A percentile compares a stretch with the other conserved stretches of the same genome.
phyloP scores from a whole-genome alignment of 2,888 invertebrate genomes.

The Mactromeris polynyma region DNA sequence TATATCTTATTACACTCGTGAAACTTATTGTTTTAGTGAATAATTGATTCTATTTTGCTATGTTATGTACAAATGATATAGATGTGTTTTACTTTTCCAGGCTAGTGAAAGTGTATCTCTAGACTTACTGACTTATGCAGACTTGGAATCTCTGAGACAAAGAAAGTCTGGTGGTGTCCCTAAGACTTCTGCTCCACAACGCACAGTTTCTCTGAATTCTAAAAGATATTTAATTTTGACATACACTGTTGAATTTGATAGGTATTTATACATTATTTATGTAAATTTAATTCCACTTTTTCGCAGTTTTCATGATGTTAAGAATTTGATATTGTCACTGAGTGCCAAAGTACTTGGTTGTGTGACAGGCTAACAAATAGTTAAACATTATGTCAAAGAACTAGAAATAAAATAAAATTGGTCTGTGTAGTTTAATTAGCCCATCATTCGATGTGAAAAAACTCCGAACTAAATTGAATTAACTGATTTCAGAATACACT shows the following conservation, averaged over 20 bases:
- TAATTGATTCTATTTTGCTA: not conserved
- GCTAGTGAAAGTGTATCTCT: constrained; percentile 85
- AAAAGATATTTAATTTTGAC: constrained; percentile 87
- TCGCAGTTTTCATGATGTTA: too few relatives aligned
- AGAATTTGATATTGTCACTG: too few relatives aligned
- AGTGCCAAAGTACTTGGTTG: too few relatives aligned
- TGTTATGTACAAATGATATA: not conserved
- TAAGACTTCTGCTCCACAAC: constrained; percentile 73
- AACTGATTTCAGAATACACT: constrained; percentile 83
- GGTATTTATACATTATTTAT: constrained; percentile 72
- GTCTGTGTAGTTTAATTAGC: too few relatives aligned
- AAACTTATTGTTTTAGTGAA: too few relatives aligned
- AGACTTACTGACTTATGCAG: constrained; percentile 86
- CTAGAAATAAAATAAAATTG: too few relatives aligned
- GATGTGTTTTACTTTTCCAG: constrained; percentile 73
- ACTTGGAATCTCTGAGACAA: constrained; percentile 85
- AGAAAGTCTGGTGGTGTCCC: constrained; percentile 80
- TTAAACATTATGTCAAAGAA: too few relatives aligned
- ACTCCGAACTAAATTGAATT: not conserved
- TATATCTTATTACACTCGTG: too few relatives aligned
- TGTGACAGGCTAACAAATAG: too few relatives aligned
- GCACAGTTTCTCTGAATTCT: constrained; percentile 79
- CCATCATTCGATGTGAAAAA: too few relatives aligned
- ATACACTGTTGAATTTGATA: constrained; percentile 87
- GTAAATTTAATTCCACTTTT: not conserved